Evolutionary conservation across 2,797 vertebrate species (phyloP).

Genomic region (Spinus pinus): DNA sequence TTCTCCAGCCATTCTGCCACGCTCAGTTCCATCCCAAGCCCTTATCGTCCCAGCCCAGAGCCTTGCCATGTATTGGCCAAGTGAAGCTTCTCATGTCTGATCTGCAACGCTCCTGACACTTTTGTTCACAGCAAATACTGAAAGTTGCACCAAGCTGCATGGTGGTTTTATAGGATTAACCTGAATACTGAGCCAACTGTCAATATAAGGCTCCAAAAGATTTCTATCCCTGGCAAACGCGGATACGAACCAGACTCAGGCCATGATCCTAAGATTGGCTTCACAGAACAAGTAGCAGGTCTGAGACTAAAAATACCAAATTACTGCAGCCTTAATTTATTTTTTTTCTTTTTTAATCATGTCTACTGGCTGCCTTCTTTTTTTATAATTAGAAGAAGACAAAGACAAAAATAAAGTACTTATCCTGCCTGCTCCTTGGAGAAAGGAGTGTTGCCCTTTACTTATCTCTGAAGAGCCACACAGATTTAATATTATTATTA

Average conservation of each 20-base stretch:
- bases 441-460: slow-evolving; percentile 40
- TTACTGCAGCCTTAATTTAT: not conserved
- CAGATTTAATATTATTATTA: slow-evolving; percentile 42
- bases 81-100: not conserved
- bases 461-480: slow-evolving; percentile 35
- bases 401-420: slow-evolving; percentile 43
- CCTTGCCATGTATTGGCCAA: not conserved
- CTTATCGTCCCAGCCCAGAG: slow-evolving; percentile 25
- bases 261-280: not conserved
- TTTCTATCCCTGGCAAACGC: slow-evolving; percentile 1
- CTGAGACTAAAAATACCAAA: slow-evolving; percentile 33
- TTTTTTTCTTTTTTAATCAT: not conserved
- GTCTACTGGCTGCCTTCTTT: not conserved
- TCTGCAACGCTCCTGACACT: not conserved
- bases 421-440: not conserved
- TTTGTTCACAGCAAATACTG: slow-evolving; percentile 12
- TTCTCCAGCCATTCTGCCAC: not conserved
- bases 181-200: not conserved
- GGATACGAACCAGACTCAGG: not conserved
- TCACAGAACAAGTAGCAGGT: slow-evolving; percentile 1
- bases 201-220: not conserved
- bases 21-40: not conserved
- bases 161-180: slow-evolving; percentile 22
- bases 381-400: slow-evolving; percentile 35
- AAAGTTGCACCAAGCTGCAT: not conserved